Evolutionary conservation across 2,888 invertebrate species (phyloP), one percentile per base, ranked within the genome.

Genomic region (Chrysina gloriosa): DNA sequence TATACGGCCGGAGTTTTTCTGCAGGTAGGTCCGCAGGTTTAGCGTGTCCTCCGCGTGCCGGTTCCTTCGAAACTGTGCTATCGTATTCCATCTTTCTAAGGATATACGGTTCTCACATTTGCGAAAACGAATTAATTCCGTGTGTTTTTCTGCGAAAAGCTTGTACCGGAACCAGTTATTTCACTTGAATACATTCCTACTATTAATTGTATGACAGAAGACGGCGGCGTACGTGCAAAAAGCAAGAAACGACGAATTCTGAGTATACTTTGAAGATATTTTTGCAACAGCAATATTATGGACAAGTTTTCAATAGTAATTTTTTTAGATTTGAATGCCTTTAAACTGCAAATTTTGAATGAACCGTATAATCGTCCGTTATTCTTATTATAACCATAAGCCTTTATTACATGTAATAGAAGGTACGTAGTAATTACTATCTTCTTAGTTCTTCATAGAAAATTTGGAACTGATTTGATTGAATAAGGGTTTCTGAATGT

Each of bases 1-100:
- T 76, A 90, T 91, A 77, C 88, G 89, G 23, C 90, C 92, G 0
- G 92, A 92, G 80, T 92, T 92, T 84, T 92, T 92, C 84, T 93
- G 93, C 83, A 86, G 89, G 72, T 89, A 69, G 69, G 73, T 65
- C 31, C 36, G 27, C 14, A n/a, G 6, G 47, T 47, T 47, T 47
- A 47, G 21, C 23, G 19, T n/a, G n/a, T n/a, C n/a, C n/a, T n/a
- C n/a, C 9, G 52, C 21, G 23, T 29, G 19, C 31, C 34, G 54
- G 34, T 58, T 25, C 39, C 39, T 36, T 50, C 56, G 65, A 65
- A 65, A 65, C 50, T 36, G 64, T 45, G 65, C 56, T 56, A 45
- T 23, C 56, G 25, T 23, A 11, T 52, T n/a, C 52, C 31, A 21
- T 5, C 23, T 58, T 52, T 7, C 21, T 36, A 58, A 16, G 25